Conservation (phyloP, 1,140 invertebrate genomes). For the Dolichoris vasculosae region DNA sequence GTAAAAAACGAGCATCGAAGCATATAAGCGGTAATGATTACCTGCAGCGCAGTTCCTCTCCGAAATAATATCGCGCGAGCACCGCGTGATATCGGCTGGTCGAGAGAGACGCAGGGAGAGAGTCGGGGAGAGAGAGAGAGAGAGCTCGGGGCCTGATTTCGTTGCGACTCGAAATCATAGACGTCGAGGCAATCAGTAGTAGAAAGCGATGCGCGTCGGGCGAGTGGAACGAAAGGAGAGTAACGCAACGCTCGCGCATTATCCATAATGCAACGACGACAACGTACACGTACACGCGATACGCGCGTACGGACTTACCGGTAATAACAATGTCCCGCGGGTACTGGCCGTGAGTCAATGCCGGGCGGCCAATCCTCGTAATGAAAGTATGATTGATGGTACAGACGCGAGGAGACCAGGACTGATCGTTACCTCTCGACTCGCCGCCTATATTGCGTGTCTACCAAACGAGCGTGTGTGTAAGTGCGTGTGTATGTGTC, state of each 20-base stretch:
- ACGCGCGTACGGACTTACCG: constrained; percentile 55
- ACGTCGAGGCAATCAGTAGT: neutral
- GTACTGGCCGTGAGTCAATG: constrained; percentile 61
- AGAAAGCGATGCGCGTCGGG: neutral
- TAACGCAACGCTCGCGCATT: neutral
- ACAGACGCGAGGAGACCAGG: constrained; percentile 57
- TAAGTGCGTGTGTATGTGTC: neutral
- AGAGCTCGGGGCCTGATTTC: neutral
- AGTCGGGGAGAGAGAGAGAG: no score
- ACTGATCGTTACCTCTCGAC: constrained; percentile 65
- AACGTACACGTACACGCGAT: constrained; percentile 37
- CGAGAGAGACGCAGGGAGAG: neutral
- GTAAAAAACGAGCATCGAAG: neutral
- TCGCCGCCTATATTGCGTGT: constrained; percentile 49
- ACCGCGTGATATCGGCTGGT: neutral
- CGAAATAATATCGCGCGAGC: neutral
- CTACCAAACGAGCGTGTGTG: neutral
- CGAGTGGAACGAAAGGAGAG: neutral
- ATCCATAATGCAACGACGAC: neutral
- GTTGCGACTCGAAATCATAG: neutral
- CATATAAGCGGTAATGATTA: constrained; percentile 34
- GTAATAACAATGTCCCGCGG: constrained; percentile 70
- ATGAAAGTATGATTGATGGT: constrained; percentile 76
- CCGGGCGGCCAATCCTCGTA: constrained; percentile 70
- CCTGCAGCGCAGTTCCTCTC: neutral